Base-by-base conservation (phyloP, 2,113 vertebrate species). In the Pipra filicauda region DNA sequence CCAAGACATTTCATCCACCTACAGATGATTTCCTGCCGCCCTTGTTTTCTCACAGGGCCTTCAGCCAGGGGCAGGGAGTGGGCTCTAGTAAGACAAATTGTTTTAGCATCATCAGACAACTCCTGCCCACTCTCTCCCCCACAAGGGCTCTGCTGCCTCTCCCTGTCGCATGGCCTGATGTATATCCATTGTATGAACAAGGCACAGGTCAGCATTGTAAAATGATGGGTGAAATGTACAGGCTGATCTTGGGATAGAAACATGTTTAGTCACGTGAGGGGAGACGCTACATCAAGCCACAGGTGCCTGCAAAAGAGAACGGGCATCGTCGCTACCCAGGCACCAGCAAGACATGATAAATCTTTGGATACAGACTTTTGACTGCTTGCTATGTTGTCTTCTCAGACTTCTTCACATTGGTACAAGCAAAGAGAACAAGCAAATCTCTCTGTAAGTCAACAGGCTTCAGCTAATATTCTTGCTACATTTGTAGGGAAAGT, bases 151-250 rank as follows among this genome's bases (percentile, higher is more conserved):
- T 71, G 37, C 20, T 51, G 23, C 48, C 23, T 71, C 67, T 70
- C 48, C 52, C 35, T 52, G 23, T 44, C 70, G 55, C 0, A 0
- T 30, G 33, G 26, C 78, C 44, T 61, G 52, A 33, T 24, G 20
- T 16, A 88, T 33, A 69, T 15, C 61, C 35, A 30, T 46, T 51
- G 48, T 24, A 37, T 7, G 31, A 57, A 39, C 19, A 86, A 78
- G 57, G 44, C 24, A 74, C 31, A 41, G 27, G 35, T 35, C 28
- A 11, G 71, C 52, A 59, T 4, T 83, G 44, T 64, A 54, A 90
- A 90, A 85, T 18, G 8, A 46, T 64, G 18, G 28, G 23, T 93
- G 66, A 74, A 88, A 61, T n/a, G 43, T 52, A 55, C 44, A 82
- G 49, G 27, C 23, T 75, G 28, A 70, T 61, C 31, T 41, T 57